Evolutionary conservation across 2,888 invertebrate species (phyloP).

Genomic region (Lysandra coridon): DNA sequence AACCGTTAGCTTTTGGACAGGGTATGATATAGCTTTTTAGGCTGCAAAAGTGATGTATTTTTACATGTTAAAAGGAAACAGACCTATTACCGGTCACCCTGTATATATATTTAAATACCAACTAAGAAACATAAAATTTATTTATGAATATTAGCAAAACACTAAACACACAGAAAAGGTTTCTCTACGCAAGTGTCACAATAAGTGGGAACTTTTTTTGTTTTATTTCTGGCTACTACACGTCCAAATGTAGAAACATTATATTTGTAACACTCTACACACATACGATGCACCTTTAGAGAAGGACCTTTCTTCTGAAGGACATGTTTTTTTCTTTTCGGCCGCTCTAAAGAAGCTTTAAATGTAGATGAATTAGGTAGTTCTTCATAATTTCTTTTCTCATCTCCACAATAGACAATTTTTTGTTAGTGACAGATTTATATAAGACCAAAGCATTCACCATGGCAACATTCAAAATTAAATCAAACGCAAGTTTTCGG

Average conservation of each 20-base stretch:
- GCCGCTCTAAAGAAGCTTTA: constrained; percentile 34
- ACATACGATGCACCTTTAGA: constrained; percentile 40
- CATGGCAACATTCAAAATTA: constrained; percentile 42
- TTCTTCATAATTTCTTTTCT: constrained; percentile 39
- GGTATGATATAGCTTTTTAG: too few relatives aligned
- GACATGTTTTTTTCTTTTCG: too few relatives aligned
- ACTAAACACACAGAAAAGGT: constrained; percentile 40
- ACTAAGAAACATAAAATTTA: too few relatives aligned
- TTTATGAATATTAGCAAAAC: constrained; percentile 36
- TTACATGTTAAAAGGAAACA: too few relatives aligned
- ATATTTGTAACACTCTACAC: constrained; percentile 42
- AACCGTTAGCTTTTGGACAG: too few relatives aligned
- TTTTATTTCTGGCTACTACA: constrained; percentile 44
- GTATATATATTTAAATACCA: too few relatives aligned
- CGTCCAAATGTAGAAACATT: constrained; percentile 42
- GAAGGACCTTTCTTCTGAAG: constrained; percentile 38
- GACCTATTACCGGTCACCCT: too few relatives aligned
- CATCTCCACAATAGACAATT: too few relatives aligned
- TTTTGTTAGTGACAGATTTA: constrained; percentile 39
- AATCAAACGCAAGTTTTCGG: constrained; percentile 40
- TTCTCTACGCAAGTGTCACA: constrained; percentile 42
- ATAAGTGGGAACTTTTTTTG: constrained; percentile 45
- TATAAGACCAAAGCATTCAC: constrained; percentile 41
- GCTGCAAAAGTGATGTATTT: too few relatives aligned
- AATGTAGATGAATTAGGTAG: constrained; percentile 35